These are phyloP conservation scores for Ceyx cyanopectus DNA, from an alignment of 2,113 vertebrate genomes.

Conservation along the genomic window DNA sequence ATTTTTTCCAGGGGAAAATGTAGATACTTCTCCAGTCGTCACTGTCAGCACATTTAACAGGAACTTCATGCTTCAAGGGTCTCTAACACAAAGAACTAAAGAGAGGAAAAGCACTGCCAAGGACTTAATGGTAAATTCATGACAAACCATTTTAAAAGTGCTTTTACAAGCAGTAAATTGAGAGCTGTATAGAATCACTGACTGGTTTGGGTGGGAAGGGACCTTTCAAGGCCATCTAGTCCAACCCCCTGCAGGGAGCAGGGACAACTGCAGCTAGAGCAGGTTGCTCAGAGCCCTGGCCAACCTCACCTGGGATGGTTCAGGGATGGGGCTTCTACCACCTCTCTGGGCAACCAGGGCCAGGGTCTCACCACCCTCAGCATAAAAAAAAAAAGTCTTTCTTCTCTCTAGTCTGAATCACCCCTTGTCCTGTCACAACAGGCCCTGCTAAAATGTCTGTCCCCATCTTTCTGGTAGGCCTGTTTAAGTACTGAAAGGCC, in stretches of 20 bases:
- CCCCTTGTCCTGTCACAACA: not conserved
- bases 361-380: too few species aligned
- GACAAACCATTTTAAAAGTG: not conserved
- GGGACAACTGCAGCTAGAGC: too few species aligned
- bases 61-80: constrained; percentile 81
- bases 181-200: not conserved
- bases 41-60: constrained; percentile 74
- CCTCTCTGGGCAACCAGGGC: too few species aligned
- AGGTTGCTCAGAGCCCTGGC: too few species aligned
- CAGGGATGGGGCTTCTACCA: too few species aligned
- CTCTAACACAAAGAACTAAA: constrained; percentile 69
- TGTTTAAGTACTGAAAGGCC: too few species aligned
- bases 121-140: constrained; percentile 74
- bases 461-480: not conserved
- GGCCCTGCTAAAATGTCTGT: not conserved
- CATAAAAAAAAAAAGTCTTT: too few species aligned
- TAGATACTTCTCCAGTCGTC: constrained; percentile 57
- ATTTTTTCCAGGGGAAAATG: constrained; percentile 72
- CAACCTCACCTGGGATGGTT: too few species aligned
- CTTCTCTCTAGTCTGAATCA: too few species aligned
- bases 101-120: constrained; percentile 71
- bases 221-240: too few species aligned
- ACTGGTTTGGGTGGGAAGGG: too few species aligned
- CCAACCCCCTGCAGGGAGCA: too few species aligned
- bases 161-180: not conserved